Percentiles rank a stretch among this genome's conserved stretches.
These are phyloP conservation scores for Scaptomyza polygonia DNA, from an alignment of 2,888 invertebrate genomes.

Conservation along the genomic window DNA sequence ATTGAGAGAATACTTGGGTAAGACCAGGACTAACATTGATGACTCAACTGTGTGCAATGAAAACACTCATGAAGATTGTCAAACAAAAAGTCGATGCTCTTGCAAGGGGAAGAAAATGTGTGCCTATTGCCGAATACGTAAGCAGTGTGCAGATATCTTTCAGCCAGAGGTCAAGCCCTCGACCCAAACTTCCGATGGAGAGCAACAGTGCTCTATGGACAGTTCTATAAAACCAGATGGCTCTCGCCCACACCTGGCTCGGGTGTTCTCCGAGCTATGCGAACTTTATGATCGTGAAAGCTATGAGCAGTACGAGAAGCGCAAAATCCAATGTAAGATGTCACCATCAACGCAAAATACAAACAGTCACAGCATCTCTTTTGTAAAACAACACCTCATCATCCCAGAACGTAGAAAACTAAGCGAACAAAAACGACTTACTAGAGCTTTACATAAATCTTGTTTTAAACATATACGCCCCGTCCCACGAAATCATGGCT, in stretches of 20 bases:
- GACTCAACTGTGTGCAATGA: slow-evolving; percentile 19
- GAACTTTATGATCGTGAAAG: slow-evolving; percentile 72
- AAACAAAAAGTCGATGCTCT: slow-evolving; percentile 55
- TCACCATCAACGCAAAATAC: background rate
- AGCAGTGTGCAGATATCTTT: slow-evolving; percentile 67
- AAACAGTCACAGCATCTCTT: background rate
- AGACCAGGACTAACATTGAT: slow-evolving; percentile 14
- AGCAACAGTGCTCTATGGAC: slow-evolving; percentile 25
- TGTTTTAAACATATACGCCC: slow-evolving; percentile 85
- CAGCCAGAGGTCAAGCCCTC: background rate
- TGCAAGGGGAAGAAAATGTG: slow-evolving; percentile 72
- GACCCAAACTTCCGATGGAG: background rate
- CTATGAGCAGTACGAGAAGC: slow-evolving; percentile 37
- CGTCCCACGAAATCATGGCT: slow-evolving; percentile 88
- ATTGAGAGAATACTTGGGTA: slow-evolving; percentile 67
- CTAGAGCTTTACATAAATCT: slow-evolving; percentile 85
- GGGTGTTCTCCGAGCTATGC: slow-evolving; percentile 78
- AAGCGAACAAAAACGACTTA: background rate
- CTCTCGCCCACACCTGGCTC: slow-evolving; percentile 71
- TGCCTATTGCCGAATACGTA: slow-evolving; percentile 76
- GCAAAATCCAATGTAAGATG: slow-evolving; percentile 57
- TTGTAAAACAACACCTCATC: background rate
- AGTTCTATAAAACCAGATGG: background rate
- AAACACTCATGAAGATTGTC: background rate
- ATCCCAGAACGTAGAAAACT: background rate